phyloP scores from a whole-genome alignment of 2,113 vertebrate genomes.

The Spermophilus dauricus region DNA sequence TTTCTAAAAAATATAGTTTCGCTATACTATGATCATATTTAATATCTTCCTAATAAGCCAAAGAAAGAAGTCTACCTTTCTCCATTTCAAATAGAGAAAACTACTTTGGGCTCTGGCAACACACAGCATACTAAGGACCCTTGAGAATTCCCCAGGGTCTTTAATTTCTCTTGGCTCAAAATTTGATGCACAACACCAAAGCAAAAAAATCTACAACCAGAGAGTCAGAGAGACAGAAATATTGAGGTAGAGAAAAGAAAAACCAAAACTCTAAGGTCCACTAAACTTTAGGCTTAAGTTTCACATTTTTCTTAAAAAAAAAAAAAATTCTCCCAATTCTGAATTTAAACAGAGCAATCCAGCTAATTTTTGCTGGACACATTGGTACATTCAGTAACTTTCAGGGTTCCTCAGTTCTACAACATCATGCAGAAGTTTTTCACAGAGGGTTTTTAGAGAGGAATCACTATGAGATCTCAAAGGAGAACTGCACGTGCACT shows the following conservation, averaged over 20 bases:
- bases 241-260: background rate
- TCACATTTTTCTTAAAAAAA: background rate
- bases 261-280: background rate
- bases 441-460: background rate
- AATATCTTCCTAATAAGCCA: background rate
- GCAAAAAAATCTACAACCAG: background rate
- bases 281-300: background rate
- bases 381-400: background rate
- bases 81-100: conserved; percentile 4
- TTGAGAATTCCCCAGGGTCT: background rate
- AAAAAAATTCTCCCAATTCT: background rate
- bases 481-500: background rate
- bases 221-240: background rate
- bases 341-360: background rate
- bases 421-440: background rate
- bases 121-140: background rate
- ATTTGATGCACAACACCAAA: conserved; percentile 13
- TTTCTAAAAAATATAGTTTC: background rate
- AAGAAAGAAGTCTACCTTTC: background rate
- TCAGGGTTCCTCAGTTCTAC: background rate
- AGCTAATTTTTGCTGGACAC: background rate
- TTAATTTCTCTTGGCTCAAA: conserved; percentile 56
- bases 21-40: background rate
- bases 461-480: background rate
- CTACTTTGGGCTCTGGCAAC: background rate